These are phyloP conservation scores for Eupristina koningsbergeri DNA, from an alignment of 1,140 invertebrate genomes.

Conservation along the genomic window DNA sequence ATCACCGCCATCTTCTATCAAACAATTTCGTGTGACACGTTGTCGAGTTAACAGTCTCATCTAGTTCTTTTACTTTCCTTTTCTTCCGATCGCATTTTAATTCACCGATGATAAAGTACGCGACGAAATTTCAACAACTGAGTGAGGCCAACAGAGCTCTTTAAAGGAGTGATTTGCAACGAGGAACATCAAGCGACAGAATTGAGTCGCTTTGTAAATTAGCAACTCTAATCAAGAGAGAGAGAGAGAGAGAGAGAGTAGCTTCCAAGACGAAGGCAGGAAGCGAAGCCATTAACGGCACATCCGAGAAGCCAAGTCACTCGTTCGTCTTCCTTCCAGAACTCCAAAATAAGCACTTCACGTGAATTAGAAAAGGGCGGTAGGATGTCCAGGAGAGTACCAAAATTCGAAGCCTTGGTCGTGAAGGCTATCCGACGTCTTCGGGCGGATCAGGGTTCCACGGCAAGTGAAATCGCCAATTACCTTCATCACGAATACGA, in stretches of 20 bases:
- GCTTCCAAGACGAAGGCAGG: too few relatives aligned
- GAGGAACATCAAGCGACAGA: too few relatives aligned
- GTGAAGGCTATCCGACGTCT: conserved; percentile 65
- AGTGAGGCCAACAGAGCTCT: neutral
- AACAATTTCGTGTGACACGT: neutral
- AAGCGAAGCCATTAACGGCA: neutral
- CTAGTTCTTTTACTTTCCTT: neutral
- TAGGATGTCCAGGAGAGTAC: conserved; percentile 47
- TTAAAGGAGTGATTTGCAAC: too few relatives aligned
- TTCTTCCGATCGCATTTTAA: neutral
- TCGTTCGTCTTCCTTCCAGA: too few relatives aligned
- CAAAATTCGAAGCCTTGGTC: conserved; percentile 64
- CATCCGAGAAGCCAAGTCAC: too few relatives aligned
- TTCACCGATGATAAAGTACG: neutral
- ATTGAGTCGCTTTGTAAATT: too few relatives aligned
- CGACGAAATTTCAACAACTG: neutral
- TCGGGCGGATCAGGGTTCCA: conserved; percentile 66
- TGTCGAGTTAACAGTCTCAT: neutral
- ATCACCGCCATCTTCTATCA: conserved; percentile 4
- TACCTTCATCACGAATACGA: conserved; percentile 66
- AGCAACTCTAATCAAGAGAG: too few relatives aligned
- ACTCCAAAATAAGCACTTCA: neutral
- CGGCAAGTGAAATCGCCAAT: conserved; percentile 65
- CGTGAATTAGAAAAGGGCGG: neutral
- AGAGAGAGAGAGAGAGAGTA: too few relatives aligned